phyloP scores from a whole-genome alignment of 2,113 vertebrate genomes.

The Cyprinodon brontotheroides region DNA sequence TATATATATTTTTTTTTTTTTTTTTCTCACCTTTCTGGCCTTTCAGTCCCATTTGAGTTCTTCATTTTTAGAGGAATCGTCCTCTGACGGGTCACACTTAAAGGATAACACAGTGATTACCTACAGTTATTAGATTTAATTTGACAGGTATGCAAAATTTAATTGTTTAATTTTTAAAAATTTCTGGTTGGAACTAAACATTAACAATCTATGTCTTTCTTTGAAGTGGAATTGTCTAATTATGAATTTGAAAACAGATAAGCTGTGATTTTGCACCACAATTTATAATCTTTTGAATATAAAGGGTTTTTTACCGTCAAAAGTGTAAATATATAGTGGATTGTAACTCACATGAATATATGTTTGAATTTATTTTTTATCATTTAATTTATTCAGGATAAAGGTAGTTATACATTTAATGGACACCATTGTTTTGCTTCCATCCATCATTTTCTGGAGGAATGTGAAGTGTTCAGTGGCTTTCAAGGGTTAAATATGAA shows the following conservation, averaged over 20 bases:
- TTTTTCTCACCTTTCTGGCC: too few relatives aligned
- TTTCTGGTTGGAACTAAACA: too few relatives aligned
- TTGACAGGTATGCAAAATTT: slow-evolving; percentile 24
- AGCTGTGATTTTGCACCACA: too few relatives aligned
- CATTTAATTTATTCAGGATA: background rate
- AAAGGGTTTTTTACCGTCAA: background rate
- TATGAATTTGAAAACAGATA: too few relatives aligned
- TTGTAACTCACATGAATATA: too few relatives aligned
- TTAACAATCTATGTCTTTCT: too few relatives aligned
- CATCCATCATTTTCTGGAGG: background rate
- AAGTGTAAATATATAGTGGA: background rate
- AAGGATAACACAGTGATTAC: slow-evolving; percentile 22
- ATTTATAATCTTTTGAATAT: background rate
- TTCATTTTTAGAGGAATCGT: background rate
- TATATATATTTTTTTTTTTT: too few relatives aligned
- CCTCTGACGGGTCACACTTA: slow-evolving; percentile 17
- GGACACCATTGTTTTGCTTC: background rate
- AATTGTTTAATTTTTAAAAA: slow-evolving; percentile 12
- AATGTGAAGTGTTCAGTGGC: too few relatives aligned
- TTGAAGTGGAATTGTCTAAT: too few relatives aligned
- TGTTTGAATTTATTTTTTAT: background rate
- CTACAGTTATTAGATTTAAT: slow-evolving; percentile 44
- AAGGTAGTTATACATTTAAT: background rate
- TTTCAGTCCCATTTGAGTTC: too few relatives aligned
- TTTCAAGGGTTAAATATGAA: too few relatives aligned